phyloP scores from a whole-genome alignment of 2,113 vertebrate genomes.

The Syngnathus floridae region DNA sequence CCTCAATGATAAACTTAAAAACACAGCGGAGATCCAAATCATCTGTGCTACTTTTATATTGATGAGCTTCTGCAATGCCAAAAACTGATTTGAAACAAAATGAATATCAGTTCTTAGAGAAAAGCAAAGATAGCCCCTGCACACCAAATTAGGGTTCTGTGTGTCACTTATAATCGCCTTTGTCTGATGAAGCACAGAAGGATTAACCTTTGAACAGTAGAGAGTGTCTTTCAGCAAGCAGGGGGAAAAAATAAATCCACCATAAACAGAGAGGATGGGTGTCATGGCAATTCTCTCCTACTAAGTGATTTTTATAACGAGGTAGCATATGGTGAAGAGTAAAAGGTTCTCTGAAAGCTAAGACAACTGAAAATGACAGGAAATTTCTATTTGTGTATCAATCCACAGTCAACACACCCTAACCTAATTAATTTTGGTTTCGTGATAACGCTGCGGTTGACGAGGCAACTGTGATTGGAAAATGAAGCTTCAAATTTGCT shows the following conservation, averaged over 20 bases:
- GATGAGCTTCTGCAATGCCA: no score
- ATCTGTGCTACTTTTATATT: no score
- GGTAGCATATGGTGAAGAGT: slow-evolving; percentile 5
- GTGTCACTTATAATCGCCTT: slow-evolving; percentile 27
- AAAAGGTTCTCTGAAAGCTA: neutral
- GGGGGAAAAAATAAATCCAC: slow-evolving; percentile 10
- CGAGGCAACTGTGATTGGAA: no score
- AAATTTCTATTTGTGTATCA: no score
- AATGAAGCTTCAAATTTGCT: no score
- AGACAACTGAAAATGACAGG: neutral
- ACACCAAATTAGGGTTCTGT: slow-evolving; percentile 34
- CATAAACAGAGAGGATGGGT: slow-evolving; percentile 42
- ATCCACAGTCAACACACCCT: no score
- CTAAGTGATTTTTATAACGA: slow-evolving; percentile 46
- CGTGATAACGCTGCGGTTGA: no score
- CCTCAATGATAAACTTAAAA: no score
- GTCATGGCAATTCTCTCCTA: slow-evolving; percentile 29
- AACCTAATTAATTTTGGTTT: no score
- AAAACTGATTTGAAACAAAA: no score
- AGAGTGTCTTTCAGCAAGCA: slow-evolving; percentile 30
- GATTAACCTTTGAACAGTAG: slow-evolving; percentile 46
- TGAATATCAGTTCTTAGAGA: no score
- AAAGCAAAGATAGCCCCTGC: slow-evolving; percentile 3
- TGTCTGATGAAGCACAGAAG: slow-evolving; percentile 22
- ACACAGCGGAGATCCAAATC: no score